A percentile compares a stretch with the other conserved stretches of the same genome.
Conservation (phyloP, 2,113 vertebrate species). For the Bombycilla garrulus region DNA sequence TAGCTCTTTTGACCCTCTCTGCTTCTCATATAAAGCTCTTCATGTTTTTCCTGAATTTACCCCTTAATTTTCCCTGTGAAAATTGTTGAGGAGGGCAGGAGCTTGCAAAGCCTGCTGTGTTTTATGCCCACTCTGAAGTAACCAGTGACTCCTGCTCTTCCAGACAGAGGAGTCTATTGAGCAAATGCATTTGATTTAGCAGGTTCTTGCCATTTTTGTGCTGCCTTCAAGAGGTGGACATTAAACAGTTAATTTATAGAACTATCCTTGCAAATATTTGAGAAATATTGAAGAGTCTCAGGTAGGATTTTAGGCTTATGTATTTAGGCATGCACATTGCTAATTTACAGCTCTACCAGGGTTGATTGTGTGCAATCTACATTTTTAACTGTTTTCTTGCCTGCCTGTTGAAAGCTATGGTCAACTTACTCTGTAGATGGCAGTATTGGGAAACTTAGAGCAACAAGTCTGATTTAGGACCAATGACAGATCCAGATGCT, state of each 20-base stretch:
- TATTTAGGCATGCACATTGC: neutral
- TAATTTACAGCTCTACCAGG: neutral
- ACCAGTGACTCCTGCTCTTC: neutral
- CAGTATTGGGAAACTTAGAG: conserved; percentile 59
- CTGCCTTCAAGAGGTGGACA: neutral
- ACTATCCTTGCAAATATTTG: neutral
- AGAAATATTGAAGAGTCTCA: neutral
- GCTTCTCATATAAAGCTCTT: neutral
- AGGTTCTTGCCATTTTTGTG: neutral
- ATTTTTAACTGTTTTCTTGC: neutral
- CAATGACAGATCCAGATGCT: no score
- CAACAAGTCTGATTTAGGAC: neutral
- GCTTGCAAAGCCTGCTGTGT: neutral
- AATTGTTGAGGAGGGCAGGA: neutral
- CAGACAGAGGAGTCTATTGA: neutral
- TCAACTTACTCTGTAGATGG: conserved; percentile 53
- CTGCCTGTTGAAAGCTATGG: neutral
- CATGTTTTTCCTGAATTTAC: neutral
- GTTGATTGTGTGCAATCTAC: neutral
- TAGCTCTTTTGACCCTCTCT: neutral
- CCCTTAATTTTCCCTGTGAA: neutral
- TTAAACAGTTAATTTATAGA: neutral
- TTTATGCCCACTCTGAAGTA: neutral
- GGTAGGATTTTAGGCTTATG: neutral
- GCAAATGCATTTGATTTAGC: neutral